Evolutionary conservation across 2,797 vertebrate species (phyloP).

Genomic region (Galago senegalensis): DNA sequence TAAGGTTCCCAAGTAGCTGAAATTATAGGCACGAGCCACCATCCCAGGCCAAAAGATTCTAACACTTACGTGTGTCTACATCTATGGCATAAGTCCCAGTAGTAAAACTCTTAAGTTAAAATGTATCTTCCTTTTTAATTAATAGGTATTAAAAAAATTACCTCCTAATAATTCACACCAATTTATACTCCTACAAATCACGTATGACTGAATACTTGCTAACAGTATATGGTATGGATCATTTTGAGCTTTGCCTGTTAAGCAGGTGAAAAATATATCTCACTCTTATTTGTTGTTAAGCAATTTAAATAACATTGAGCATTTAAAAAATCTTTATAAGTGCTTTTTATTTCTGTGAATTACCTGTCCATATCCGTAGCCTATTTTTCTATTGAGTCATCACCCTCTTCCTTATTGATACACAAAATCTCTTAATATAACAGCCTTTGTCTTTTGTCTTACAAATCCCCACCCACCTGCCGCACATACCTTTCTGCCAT

Average conservation of each 20-base stretch:
- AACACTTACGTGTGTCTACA: neutral
- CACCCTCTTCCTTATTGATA: neutral
- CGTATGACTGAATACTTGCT: neutral
- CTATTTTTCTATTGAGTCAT: neutral
- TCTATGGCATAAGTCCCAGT: neutral
- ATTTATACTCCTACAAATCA: neutral
- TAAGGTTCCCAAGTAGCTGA: too few species aligned
- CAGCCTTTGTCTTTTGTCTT: neutral
- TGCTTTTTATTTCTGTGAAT: slow-evolving; percentile 2
- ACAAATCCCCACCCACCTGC: neutral
- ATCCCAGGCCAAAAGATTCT: neutral
- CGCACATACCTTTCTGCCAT: neutral
- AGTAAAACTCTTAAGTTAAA: neutral
- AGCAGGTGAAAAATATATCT: neutral
- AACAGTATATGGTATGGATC: neutral
- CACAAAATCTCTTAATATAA: neutral
- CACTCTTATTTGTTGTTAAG: slow-evolving; percentile 32
- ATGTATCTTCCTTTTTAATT: neutral
- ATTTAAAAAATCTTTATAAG: neutral
- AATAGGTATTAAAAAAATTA: neutral
- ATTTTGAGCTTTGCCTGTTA: neutral
- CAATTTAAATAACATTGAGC: slow-evolving; percentile 1
- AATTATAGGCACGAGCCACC: too few species aligned
- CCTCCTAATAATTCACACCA: neutral
- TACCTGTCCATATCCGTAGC: neutral